Evolutionary conservation across 2,797 vertebrate genomes (phyloP), one percentile per base, ranked within the genome.

Genomic region (Malurus splendens): DNA sequence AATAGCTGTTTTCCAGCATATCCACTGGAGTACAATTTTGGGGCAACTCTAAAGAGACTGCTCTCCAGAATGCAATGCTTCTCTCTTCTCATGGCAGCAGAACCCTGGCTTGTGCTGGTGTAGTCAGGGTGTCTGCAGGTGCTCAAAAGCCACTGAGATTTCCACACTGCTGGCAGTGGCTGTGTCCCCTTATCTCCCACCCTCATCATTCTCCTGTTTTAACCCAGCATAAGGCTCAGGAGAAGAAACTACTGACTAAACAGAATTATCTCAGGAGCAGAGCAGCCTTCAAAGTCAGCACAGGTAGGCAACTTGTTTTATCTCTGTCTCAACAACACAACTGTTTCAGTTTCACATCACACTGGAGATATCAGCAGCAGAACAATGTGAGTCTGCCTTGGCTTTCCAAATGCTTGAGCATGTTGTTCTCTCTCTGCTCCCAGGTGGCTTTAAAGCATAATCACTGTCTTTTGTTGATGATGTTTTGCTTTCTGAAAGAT

Each of bases 341-440:
- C 30, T 27, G 3, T 81, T 93, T 83, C 48, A 38, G 57, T 88
- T 93, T 88, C 78, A 71, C 44, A 36, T 84, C 83, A 64, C 80
- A 16, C 71, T 66, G 30, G 42, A 50, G 82, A 92, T 84, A 75
- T 42, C 61, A 68, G 65, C 28, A 82, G 65, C 79, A 71, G 57
- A 92, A 75, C 72, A 71, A 39, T 18, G 30, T 28, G 59, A 41
- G 42, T 50, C 65, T 84, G 77, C 32, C 39, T 79, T 44, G 6
- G 24, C 57, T 90, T 82, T 86, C 87, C 82, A 68, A 93, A 33
- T 60, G 74, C 57, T 54, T 71, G 19, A 91, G 45, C 82, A 75
- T 59, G 33, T 92, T 92, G 85, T 81, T 59, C 41, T 38, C 18
- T 23, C 50, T 66, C 73, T 76, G 41, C 45, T 91, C 90, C 87